phyloP scores from a whole-genome alignment of 1,140 invertebrate species.

The Holcopasites calliopsidis region DNA sequence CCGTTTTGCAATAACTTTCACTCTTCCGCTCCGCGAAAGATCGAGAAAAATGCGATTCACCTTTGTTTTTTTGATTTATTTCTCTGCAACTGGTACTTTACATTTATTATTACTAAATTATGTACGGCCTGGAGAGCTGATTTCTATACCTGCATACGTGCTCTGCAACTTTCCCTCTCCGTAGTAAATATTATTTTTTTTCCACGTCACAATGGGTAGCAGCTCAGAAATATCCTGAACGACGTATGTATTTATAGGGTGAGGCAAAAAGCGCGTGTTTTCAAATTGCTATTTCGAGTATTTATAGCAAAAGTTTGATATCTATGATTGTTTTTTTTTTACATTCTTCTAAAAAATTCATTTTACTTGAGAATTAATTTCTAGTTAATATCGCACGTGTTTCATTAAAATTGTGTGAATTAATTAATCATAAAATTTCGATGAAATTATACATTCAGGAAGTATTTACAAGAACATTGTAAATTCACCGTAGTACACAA shows the following conservation, averaged over 20 bases:
- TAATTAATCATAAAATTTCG: too few species aligned
- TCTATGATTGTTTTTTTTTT: too few species aligned
- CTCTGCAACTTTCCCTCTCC: not conserved
- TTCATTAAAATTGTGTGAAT: too few species aligned
- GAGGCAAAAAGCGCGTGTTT: not conserved
- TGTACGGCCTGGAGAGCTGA: not conserved
- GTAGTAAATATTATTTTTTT: not conserved
- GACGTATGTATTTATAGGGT: not conserved
- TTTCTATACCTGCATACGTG: not conserved
- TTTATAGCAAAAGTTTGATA: too few species aligned
- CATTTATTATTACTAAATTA: not conserved
- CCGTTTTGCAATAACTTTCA: not conserved
- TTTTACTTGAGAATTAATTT: too few species aligned
- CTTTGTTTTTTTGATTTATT: not conserved
- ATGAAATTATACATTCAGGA: too few species aligned
- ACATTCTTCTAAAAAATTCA: too few species aligned
- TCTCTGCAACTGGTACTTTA: not conserved
- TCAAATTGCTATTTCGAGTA: too few species aligned
- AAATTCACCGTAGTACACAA: too few species aligned
- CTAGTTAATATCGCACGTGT: too few species aligned
- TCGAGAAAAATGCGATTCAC: not conserved
- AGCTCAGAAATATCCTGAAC: not conserved
- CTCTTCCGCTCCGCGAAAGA: not conserved
- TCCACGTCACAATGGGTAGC: not conserved
- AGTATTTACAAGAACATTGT: too few species aligned